Evolutionary conservation across 1,140 invertebrate genomes (phyloP).

Genomic region (Philopotamus ludificatus): DNA sequence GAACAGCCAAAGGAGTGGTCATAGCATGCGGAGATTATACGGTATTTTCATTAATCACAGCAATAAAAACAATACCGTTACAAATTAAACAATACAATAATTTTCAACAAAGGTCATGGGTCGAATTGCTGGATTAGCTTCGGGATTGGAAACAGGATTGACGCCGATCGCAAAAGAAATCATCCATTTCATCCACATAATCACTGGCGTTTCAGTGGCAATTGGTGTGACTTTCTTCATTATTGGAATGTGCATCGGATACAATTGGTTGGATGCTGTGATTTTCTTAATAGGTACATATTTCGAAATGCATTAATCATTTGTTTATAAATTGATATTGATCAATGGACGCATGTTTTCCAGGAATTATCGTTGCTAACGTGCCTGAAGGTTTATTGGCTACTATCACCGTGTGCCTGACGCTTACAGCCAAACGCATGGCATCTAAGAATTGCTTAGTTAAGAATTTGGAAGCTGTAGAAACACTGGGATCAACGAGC

Average conservation of each 20-base stretch:
- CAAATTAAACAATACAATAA: neutral
- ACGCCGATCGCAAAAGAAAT: constrained; percentile 81
- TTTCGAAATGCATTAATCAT: neutral
- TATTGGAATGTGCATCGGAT: constrained; percentile 67
- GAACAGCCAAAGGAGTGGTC: constrained; percentile 72
- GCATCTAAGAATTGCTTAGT: constrained; percentile 75
- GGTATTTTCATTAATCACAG: constrained; percentile 50
- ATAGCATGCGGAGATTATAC: constrained; percentile 79
- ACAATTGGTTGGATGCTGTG: constrained; percentile 74
- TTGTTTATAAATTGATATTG: neutral
- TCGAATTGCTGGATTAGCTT: constrained; percentile 77
- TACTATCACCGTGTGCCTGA: constrained; percentile 76
- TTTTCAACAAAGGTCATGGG: constrained; percentile 60
- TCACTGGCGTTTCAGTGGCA: constrained; percentile 73
- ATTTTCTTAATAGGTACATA: constrained; percentile 68
- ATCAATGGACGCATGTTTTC: neutral
- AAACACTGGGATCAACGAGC: constrained; percentile 75
- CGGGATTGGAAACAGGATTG: constrained; percentile 67
- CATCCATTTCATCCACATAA: constrained; percentile 67
- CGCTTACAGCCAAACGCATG: constrained; percentile 75
- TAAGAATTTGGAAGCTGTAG: constrained; percentile 77
- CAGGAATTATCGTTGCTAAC: constrained; percentile 80
- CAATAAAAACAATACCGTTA: neutral
- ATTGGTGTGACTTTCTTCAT: constrained; percentile 75
- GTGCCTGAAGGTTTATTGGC: constrained; percentile 81